These are phyloP conservation scores for Tapirus terrestris DNA, from an alignment of 2,113 vertebrate species.

Conservation along the genomic window DNA sequence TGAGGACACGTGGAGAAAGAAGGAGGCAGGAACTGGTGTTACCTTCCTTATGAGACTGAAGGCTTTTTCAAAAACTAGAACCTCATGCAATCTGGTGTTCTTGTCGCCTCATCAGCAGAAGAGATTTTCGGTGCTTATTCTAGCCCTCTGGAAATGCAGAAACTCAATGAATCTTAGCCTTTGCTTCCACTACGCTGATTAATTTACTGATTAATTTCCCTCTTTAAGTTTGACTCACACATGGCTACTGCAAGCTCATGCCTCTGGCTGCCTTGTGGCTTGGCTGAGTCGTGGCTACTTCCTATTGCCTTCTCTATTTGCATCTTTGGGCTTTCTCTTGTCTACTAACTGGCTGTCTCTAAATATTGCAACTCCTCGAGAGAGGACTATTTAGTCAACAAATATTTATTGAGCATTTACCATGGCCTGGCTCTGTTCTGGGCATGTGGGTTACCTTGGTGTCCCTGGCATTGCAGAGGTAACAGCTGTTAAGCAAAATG, in stretches of 20 bases:
- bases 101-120: background rate
- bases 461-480: background rate
- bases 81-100: background rate
- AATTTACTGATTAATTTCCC: background rate
- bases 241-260: background rate
- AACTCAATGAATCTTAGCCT: background rate
- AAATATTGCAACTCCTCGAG: background rate
- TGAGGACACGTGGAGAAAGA: background rate
- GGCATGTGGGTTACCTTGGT: background rate
- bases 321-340: background rate
- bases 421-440: background rate
- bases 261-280: background rate
- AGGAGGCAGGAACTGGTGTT: background rate
- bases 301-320: background rate
- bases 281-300: background rate
- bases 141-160: background rate
- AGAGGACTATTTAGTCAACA: background rate
- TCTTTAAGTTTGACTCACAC: background rate
- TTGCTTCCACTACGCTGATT: background rate
- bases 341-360: background rate
- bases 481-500: background rate
- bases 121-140: background rate
- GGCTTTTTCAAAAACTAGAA: background rate
- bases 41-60: background rate
- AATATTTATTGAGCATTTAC: background rate